Base-by-base conservation (phyloP, 2,888 invertebrate genomes). In the Heterodera filipjevi region DNA sequence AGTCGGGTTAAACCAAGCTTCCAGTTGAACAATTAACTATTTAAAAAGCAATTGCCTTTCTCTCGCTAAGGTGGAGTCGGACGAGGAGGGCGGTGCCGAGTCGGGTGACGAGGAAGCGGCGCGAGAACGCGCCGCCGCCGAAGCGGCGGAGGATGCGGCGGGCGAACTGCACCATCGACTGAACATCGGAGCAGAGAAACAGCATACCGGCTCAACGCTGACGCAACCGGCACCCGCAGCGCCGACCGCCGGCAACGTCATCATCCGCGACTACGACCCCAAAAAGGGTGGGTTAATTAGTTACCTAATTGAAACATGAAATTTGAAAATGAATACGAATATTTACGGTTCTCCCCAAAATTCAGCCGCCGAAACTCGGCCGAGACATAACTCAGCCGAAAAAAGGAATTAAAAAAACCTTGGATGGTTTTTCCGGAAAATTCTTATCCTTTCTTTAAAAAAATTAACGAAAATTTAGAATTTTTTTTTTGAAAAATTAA, bases 191-290 rank as follows among this genome's bases (percentile, higher is more conserved):
- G 70, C 66, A 19, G 72, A 77, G 30, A 72, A 78, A 46, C 78
- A 79, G 64, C 81, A 79, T 10, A 68, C 79, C 14, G 78, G 80
- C 49, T 84, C 81, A 59, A 81, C 85, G 71, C 81, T 81, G 33
- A 81, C 81, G 27, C 86, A 86, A 70, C 86, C 87, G 46, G 84
- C 85, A 0, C 94, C 94, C 53, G 89, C 95, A 83, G 95, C 96
- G 10, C 95, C 95, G 80, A 49, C 84, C 81, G 71, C 86, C 81
- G 32, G 84, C 81, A 94, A 95, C 89, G 96, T 97, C 39, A 92
- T 98, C 66, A 95, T 99, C 80, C 95, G 95, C 90, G 93, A 93
- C 86, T 95, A 95, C 90, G 99, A 99, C 90, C 95, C 99, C 92
- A 98, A 98, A 0, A 98, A 95, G 79, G 84, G 81, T 78, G 66